Conservation (phyloP, 2,113 vertebrate species). For the Bolborhynchus lineola region DNA sequence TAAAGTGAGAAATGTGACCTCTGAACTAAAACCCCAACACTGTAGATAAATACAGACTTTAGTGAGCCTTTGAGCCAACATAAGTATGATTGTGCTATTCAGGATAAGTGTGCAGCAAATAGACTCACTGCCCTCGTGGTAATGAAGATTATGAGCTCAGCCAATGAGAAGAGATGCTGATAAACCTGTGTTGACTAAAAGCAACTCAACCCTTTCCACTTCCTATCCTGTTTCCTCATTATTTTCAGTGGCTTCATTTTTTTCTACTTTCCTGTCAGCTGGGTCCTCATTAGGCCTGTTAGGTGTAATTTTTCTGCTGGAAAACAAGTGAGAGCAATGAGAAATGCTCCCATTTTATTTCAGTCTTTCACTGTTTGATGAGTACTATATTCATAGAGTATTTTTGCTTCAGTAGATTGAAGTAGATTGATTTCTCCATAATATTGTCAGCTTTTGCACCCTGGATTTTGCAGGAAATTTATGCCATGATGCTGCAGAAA, state of each 20-base stretch:
- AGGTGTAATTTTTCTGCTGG: not conserved
- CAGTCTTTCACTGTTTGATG: not conserved
- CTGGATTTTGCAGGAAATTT: not conserved
- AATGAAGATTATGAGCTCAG: not conserved
- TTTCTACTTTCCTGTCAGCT: not conserved
- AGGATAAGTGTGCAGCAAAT: not conserved
- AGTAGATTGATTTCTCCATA: not conserved
- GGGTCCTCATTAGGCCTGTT: not conserved
- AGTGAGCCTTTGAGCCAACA: not conserved
- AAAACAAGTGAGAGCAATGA: not conserved
- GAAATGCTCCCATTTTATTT: not conserved
- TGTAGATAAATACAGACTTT: not conserved
- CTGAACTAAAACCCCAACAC: fast-evolving
- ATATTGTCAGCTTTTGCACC: not conserved
- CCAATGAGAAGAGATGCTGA: not conserved
- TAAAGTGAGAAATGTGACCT: not conserved
- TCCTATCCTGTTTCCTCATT: not conserved
- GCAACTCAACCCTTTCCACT: not conserved
- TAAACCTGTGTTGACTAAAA: not conserved
- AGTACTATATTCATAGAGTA: not conserved
- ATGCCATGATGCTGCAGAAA: not conserved
- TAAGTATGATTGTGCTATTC: not conserved
- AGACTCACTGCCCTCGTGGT: not conserved
- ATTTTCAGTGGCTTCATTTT: not conserved
- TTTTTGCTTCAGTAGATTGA: not conserved